phyloP scores from a whole-genome alignment of 2,888 invertebrate genomes.

The Lordiphosa fenestrarum region DNA sequence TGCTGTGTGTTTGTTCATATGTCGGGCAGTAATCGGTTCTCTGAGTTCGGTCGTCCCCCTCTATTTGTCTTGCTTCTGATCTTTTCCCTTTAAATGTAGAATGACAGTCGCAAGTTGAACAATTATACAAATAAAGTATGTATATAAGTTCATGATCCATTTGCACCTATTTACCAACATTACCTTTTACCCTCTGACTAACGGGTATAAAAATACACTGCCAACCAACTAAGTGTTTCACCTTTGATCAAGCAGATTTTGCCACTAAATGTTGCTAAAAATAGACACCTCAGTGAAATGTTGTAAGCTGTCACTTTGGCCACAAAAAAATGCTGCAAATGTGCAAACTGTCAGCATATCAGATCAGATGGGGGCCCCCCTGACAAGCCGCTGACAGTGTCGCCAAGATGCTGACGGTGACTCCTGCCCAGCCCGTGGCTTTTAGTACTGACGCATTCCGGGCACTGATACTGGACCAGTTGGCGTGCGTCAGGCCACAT shows the following conservation, averaged over 20 bases:
- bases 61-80: too few relatives aligned
- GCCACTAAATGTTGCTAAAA: slow-evolving; percentile 40
- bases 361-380: slow-evolving; percentile 60
- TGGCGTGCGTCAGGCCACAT: slow-evolving; percentile 44
- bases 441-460: slow-evolving; percentile 41
- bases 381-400: slow-evolving; percentile 64
- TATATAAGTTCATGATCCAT: too few relatives aligned
- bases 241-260: slow-evolving; percentile 48
- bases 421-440: slow-evolving; percentile 29
- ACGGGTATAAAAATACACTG: slow-evolving; percentile 2
- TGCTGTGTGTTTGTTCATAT: too few relatives aligned
- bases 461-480: slow-evolving; percentile 21
- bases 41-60: too few relatives aligned
- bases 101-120: too few relatives aligned
- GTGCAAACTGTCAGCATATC: slow-evolving; percentile 64
- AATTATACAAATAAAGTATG: too few relatives aligned
- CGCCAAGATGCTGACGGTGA: slow-evolving; percentile 60
- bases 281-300: slow-evolving; percentile 38
- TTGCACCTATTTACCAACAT: too few relatives aligned
- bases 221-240: slow-evolving; percentile 38
- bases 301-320: slow-evolving; percentile 61
- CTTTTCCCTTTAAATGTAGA: too few relatives aligned
- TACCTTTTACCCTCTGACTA: not conserved
- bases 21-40: too few relatives aligned
- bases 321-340: slow-evolving; percentile 45